Evolutionary conservation across 2,888 invertebrate genomes (phyloP), one percentile per base, ranked within the genome.

Genomic region (Caenorhabditis zanzibari): DNA sequence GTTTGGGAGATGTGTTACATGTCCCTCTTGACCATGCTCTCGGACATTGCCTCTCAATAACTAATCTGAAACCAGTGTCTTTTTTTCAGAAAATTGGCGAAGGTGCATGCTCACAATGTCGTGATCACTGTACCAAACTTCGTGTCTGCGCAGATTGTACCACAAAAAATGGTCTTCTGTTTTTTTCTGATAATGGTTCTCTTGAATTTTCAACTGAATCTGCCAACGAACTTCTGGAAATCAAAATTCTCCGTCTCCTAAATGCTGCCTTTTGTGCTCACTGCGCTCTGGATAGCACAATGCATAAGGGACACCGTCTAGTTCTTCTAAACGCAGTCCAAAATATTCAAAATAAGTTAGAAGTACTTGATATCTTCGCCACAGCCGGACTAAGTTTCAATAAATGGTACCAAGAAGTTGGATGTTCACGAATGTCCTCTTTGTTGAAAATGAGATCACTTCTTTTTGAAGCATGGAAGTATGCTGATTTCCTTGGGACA

Each of bases 101-200:
- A 3, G 66, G 66, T 28, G n/a, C 19, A 26, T 58, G 58, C 26
- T 32, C 58, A 2, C 19, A 58, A 32, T 58, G 58, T 12, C 28
- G 16, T 10, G 4, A n/a, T 2, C n/a, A 58, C 26, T 19, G 32
- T 26, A 35, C 16, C 2, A 32, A 19, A 35, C 32, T 58, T n/a
- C 58, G 58, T 9, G 32, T 58, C 9, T 58, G 58, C 35, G n/a
- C 35, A 4, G 35, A 58, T 19, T 32, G 58, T 35, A 14, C 58
- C 16, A 35, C 28, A 9, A 16, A 32, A 35, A 9, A 16, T 6
- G 32, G 32, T 6, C 58, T 58, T n/a, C 14, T 58, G 4, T 9
- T 7, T 28, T 14, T 4, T 2, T n/a, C 32, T 2, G 9, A n/a
- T 5, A n/a, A 58, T 19, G 35, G 35, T 7, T 6, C 5, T 9